Evolutionary conservation across 2,888 invertebrate genomes (phyloP).

Genomic region (Orthosia gracilis): DNA sequence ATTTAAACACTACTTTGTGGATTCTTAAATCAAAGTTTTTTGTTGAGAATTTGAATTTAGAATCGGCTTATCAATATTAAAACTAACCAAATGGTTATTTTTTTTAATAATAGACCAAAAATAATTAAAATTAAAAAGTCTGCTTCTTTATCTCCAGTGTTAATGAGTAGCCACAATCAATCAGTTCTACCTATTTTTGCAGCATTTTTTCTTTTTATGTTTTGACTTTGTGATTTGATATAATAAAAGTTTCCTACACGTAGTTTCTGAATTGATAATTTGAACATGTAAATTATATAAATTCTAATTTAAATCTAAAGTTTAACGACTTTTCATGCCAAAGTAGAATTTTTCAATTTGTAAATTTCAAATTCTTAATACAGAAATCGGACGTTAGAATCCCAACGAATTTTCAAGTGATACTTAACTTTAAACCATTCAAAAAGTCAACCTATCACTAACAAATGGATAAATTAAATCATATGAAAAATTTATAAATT

Average conservation of each 20-base stretch:
- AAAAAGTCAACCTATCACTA: neutral
- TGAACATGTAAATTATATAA: neutral
- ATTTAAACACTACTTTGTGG: too few relatives aligned
- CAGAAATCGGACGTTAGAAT: neutral
- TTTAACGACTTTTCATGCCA: neutral
- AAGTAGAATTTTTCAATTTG: neutral
- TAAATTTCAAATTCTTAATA: neutral
- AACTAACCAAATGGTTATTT: too few relatives aligned
- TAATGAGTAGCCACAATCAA: neutral
- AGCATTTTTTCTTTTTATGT: neutral
- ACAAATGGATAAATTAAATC: neutral
- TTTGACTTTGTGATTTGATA: neutral
- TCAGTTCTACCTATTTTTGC: neutral
- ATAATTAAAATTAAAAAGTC: neutral
- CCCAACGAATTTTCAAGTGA: neutral
- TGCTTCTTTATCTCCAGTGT: neutral
- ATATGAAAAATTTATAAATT: too few relatives aligned
- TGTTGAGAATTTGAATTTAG: too few relatives aligned
- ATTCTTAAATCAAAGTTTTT: too few relatives aligned
- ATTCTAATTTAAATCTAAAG: neutral
- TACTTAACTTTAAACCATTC: neutral
- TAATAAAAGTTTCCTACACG: neutral
- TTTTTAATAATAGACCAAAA: neutral
- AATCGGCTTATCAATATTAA: too few relatives aligned
- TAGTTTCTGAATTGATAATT: neutral